Evolutionary conservation across 1,140 invertebrate species (phyloP), one percentile per base, ranked within the genome.

Genomic region (Aphis craccivora): DNA sequence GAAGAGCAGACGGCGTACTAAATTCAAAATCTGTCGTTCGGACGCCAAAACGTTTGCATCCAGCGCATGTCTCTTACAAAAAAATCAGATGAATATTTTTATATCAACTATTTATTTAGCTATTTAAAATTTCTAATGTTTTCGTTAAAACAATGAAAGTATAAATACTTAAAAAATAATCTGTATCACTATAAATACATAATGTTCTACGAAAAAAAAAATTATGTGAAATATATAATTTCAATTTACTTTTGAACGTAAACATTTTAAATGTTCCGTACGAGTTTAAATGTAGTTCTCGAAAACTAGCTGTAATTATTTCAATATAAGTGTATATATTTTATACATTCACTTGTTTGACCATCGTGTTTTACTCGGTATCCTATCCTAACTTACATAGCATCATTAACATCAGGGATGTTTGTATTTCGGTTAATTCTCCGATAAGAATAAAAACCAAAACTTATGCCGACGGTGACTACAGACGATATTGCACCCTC

Each of bases 11-110:
- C 43, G 45, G 43, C 45, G 86, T 35, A 87, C 86, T 87, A 48
- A 87, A 87, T 87, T 87, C 86, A 87, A 87, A 87, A 45, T 87
- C 86, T n/a, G 30, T 87, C 30, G 43, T 87, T n/a, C 86, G 18
- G 30, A 87, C 43, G 45, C 86, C 43, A 48, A 87, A 87, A 87
- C 43, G 45, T 20, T 87, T 18, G 30, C 25, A 48, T n/a, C 43
- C 43, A 18, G 86, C 86, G 86, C 86, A 87, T 87, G 86, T 45
- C 30, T 45, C 25, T 43, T 84, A 43, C 40, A 25, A 9, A 9
- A 84, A 76, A 76, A 67, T 4, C 0, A 67, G n/a, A 60, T n/a
- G 11, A 60, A 60, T 60, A 76, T 76, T 18, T n/a, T 67, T 67
- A 18, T 30, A 76, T 1, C 14, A 30, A 76, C 30, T 76, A n/a